phyloP scores from a whole-genome alignment of 64 coral and sea anemone species.

The Dendronephthya gigantea region DNA sequence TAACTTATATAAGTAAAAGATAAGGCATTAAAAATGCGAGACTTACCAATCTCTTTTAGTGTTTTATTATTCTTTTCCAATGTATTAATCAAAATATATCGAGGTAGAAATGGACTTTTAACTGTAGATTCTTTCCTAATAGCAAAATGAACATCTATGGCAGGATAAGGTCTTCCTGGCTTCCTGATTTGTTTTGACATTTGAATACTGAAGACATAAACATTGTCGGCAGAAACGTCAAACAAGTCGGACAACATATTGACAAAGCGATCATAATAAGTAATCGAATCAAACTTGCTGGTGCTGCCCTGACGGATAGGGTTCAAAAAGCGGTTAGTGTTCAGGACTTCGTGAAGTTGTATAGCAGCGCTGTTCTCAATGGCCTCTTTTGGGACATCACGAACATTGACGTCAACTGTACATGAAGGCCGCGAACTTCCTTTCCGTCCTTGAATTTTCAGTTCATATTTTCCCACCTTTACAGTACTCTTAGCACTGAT shows the following conservation, averaged over 20 bases:
- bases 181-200: conserved; percentile 23
- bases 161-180: conserved; percentile 21
- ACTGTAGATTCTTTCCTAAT: conserved; percentile 22
- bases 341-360: conserved; percentile 52
- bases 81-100: conserved; percentile 1
- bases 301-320: background rate
- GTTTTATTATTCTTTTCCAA: conserved; percentile 7
- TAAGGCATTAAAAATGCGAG: no score
- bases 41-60: conserved; percentile 30
- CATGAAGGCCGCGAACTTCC: background rate
- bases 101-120: conserved; percentile 17
- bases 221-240: background rate
- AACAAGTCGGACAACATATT: conserved; percentile 23
- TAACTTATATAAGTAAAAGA: background rate
- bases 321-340: conserved; percentile 38
- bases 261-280: conserved; percentile 44
- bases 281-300: background rate
- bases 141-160: conserved; percentile 45
- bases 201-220: conserved; percentile 78
- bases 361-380: conserved; percentile 63
- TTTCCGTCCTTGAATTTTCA: background rate
- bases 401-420: conserved; percentile 38
- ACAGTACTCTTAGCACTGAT: conserved; percentile 1
- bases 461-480: background rate
- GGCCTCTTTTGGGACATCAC: conserved; percentile 34